Evolutionary conservation across 2,888 invertebrate species (phyloP), one percentile per base, ranked within the genome.

Genomic region (Perithous albicinctus): DNA sequence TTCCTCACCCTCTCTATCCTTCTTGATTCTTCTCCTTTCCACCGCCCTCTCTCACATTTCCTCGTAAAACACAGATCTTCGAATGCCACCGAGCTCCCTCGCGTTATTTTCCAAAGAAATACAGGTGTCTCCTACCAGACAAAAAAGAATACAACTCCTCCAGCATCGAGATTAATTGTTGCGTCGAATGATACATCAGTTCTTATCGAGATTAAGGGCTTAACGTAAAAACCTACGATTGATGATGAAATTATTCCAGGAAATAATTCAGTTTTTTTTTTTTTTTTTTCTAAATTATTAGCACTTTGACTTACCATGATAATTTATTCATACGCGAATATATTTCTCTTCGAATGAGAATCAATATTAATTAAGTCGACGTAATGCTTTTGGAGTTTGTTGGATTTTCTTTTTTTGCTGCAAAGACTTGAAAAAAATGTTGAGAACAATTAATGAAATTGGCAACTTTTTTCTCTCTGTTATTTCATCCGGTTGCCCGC

Each of bases 71-170:
- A 51, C 18, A 51, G 63, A 64, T 74, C 70, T 70, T 74, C 63
- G 78, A 54, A 61, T 38, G 59, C 35, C 43, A 56, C 46, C 69
- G 63, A 81, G 61, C 54, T 63, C 35, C 20, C 75, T 46, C 73
- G 41, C 73, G 73, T n/a, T 74, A 54, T 78, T 78, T 74, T 48
- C 64, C 48, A 41, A 43, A 75, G 74, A 70, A 75, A 75, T 70
- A 59, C 59, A 74, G 59, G 74, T 78, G 70, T 59, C 63, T 8
- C 23, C n/a, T n/a, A n/a, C n/a, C n/a, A n/a, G n/a, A n/a, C n/a
- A 15, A 32, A 56, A n/a, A 8, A 35, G 41, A 70, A 51, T 64
- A 32, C 67, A n/a, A 26, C 10, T 38, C 20, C 41, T 59, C 41
- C 54, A 63, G 10, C 73, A 73, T 41, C 54, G 63, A 81, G 63